phyloP scores from a whole-genome alignment of 2,113 vertebrate species.

The Pundamilia nyererei region DNA sequence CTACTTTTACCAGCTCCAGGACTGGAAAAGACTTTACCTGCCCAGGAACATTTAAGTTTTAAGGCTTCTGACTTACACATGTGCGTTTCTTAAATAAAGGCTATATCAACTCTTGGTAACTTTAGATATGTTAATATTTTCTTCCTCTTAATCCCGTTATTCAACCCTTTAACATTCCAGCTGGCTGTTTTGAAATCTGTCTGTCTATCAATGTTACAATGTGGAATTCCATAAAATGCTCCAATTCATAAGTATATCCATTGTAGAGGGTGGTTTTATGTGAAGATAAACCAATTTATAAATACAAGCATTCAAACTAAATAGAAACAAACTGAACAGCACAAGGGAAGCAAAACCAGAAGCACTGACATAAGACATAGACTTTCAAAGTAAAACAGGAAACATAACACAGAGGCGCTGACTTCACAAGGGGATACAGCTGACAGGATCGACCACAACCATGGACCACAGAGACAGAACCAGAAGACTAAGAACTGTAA shows the following conservation, averaged over 20 bases:
- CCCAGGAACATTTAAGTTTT: not conserved
- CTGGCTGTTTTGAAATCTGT: not conserved
- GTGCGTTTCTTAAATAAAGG: not conserved
- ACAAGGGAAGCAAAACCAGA: not conserved
- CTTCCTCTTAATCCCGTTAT: not conserved
- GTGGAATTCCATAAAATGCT: not conserved
- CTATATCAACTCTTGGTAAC: not conserved
- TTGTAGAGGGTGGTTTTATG: not conserved
- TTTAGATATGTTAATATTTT: not conserved
- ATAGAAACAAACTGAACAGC: not conserved
- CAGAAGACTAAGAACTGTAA: not conserved
- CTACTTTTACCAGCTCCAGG: not conserved
- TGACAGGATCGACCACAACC: not conserved
- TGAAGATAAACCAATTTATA: not conserved
- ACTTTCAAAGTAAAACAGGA: not conserved
- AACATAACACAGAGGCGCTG: not conserved
- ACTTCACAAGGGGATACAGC: not conserved
- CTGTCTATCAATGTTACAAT: not conserved
- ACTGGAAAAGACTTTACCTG: accelerated
- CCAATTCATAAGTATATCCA: accelerated
- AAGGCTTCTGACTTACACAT: not conserved
- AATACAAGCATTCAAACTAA: accelerated
- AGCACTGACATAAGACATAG: not conserved
- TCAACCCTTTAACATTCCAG: not conserved
- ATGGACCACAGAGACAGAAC: not conserved